phyloP scores from a whole-genome alignment of 2,797 vertebrate species.

The Discoglossus pictus region DNA sequence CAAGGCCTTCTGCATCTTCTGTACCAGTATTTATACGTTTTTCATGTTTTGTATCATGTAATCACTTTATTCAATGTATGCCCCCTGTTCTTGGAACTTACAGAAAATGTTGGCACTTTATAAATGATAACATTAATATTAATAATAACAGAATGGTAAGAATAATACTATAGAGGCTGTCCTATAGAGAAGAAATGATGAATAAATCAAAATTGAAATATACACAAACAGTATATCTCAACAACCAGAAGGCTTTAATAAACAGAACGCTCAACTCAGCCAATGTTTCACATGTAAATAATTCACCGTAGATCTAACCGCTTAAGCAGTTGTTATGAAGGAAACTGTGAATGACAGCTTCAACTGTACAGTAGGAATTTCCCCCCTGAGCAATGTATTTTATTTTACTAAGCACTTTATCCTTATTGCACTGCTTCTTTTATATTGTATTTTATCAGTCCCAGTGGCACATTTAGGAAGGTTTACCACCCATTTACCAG shows the following conservation, averaged over 20 bases:
- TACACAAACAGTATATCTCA: neutral
- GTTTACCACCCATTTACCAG: conserved; percentile 43
- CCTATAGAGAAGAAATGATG: neutral
- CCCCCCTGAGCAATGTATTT: conserved; percentile 41
- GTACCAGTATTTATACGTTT: too few species aligned
- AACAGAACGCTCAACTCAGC: neutral
- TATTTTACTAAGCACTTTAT: conserved; percentile 43
- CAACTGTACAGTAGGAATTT: conserved; percentile 29
- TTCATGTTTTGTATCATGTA: too few species aligned
- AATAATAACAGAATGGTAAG: too few species aligned
- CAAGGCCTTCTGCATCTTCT: too few species aligned
- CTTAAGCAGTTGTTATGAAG: conserved; percentile 17
- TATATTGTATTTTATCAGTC: conserved; percentile 43
- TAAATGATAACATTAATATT: too few species aligned
- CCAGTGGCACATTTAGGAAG: conserved; percentile 39
- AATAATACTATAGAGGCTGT: neutral
- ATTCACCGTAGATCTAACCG: neutral
- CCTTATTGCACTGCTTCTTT: conserved; percentile 35
- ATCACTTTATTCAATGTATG: too few species aligned
- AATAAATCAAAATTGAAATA: too few species aligned
- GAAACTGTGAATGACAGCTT: conserved; percentile 32
- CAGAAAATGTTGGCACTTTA: too few species aligned
- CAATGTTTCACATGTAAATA: conserved; percentile 26
- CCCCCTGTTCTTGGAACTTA: too few species aligned
- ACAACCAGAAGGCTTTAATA: conserved; percentile 1